Percentiles rank a stretch among this genome's conserved stretches.
phyloP scores from a whole-genome alignment of 2,113 vertebrate species.

The Anguilla rostrata region DNA sequence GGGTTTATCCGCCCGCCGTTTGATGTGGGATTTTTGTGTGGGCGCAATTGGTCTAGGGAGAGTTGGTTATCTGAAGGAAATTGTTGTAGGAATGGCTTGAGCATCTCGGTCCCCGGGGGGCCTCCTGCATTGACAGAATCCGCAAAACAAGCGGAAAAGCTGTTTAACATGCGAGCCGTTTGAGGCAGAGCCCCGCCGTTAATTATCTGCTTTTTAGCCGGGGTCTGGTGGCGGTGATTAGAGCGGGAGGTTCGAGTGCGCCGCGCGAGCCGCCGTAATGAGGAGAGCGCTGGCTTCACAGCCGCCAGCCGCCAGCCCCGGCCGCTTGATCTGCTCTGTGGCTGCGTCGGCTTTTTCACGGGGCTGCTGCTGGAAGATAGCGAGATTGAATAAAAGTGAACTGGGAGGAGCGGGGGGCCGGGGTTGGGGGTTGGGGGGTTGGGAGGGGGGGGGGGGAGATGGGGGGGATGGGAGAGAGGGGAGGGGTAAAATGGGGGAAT shows the following conservation, averaged over 20 bases:
- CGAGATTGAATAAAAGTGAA: constrained; percentile 62
- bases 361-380: constrained; percentile 71
- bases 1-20: constrained; percentile 46
- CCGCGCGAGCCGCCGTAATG: constrained; percentile 26
- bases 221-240: constrained; percentile 55
- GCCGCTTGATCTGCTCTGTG: constrained; percentile 56
- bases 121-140: constrained; percentile 53
- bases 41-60: constrained; percentile 43
- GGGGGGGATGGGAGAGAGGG: constrained; percentile 11
- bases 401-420: constrained; percentile 26
- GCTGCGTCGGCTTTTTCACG: constrained; percentile 59
- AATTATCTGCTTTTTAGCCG: constrained; percentile 60
- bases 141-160: constrained; percentile 43
- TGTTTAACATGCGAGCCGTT: constrained; percentile 61
- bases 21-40: constrained; percentile 33
- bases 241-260: constrained; percentile 35
- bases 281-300: constrained; percentile 57
- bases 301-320: constrained; percentile 49
- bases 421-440: constrained; percentile 4
- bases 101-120: constrained; percentile 45
- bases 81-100: constrained; percentile 56
- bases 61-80: constrained; percentile 41
- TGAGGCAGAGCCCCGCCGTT: constrained; percentile 60
- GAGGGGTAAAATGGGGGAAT: constrained; percentile 53
- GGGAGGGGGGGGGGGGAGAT: constrained; percentile 11